Conservation (phyloP, 2,888 invertebrate species). For the Drosophila pseudotalamancana region DNA sequence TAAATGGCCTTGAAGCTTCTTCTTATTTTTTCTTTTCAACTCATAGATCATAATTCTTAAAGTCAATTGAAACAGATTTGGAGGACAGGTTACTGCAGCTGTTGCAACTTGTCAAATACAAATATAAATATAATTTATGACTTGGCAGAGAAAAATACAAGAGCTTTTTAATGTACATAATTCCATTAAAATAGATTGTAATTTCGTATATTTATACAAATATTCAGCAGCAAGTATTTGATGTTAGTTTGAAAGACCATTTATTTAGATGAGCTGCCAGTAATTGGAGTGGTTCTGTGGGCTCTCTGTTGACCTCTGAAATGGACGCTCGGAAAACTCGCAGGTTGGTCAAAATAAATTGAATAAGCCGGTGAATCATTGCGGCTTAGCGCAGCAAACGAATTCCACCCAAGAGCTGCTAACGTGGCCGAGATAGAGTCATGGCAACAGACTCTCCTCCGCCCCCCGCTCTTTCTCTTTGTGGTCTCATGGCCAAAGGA, state of each 20-base stretch:
- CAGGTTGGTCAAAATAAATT: slow-evolving; percentile 32
- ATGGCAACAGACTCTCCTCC: slow-evolving; percentile 6
- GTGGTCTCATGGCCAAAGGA: not conserved
- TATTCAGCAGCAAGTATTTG: no score
- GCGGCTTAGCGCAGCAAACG: slow-evolving; percentile 22
- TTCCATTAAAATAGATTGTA: not conserved
- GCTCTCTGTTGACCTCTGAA: slow-evolving; percentile 21
- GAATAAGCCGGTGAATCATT: slow-evolving; percentile 50
- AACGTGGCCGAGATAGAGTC: slow-evolving; percentile 1
- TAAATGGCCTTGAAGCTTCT: no score
- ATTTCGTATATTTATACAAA: not conserved
- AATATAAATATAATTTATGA: no score
- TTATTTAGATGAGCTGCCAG: slow-evolving; percentile 3
- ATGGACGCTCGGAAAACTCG: slow-evolving; percentile 1
- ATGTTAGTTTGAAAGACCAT: slow-evolving; percentile 1
- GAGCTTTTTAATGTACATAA: no score
- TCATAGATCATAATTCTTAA: no score
- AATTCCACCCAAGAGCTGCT: slow-evolving; percentile 5
- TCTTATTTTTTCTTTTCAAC: no score
- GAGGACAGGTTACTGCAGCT: no score
- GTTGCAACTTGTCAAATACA: no score
- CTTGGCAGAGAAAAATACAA: no score
- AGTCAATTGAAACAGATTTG: no score
- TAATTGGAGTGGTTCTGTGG: not conserved
- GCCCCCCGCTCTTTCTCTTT: not conserved